These are phyloP conservation scores for Hystrix cristata DNA, from an alignment of 2,113 vertebrate species.

Conservation along the genomic window DNA sequence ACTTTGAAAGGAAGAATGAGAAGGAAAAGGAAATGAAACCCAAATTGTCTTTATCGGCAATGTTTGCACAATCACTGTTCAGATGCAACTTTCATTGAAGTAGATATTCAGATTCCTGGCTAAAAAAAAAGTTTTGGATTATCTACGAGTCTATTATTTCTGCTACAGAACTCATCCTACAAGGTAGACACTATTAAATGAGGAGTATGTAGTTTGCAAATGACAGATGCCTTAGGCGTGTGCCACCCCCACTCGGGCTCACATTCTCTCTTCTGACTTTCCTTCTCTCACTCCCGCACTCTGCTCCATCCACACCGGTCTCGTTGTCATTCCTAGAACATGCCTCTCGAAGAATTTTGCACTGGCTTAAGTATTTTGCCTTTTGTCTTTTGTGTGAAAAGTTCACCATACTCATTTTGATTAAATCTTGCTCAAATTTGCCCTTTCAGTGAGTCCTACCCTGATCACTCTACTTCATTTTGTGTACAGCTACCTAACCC, in stretches of 20 bases:
- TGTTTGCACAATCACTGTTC: background rate
- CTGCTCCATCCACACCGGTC: background rate
- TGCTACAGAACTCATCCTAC: background rate
- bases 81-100: background rate
- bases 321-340: background rate
- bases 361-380: background rate
- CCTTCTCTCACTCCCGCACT: background rate
- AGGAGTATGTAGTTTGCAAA: conserved; percentile 1
- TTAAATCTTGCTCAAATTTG: conserved; percentile 4
- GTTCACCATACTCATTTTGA: background rate
- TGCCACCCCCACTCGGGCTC: background rate
- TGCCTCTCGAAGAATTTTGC: background rate
- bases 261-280: background rate
- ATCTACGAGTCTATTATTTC: background rate
- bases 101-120: background rate
- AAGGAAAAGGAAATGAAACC: background rate
- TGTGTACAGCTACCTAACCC: background rate
- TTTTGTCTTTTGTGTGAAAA: background rate
- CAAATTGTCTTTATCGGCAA: background rate
- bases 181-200: conserved; percentile 16
- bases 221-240: background rate
- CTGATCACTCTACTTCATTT: background rate
- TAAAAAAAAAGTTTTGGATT: background rate
- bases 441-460: background rate
- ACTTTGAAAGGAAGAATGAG: background rate